phyloP scores from a whole-genome alignment of 2,113 vertebrate species.

The Thomomys bottae region DNA sequence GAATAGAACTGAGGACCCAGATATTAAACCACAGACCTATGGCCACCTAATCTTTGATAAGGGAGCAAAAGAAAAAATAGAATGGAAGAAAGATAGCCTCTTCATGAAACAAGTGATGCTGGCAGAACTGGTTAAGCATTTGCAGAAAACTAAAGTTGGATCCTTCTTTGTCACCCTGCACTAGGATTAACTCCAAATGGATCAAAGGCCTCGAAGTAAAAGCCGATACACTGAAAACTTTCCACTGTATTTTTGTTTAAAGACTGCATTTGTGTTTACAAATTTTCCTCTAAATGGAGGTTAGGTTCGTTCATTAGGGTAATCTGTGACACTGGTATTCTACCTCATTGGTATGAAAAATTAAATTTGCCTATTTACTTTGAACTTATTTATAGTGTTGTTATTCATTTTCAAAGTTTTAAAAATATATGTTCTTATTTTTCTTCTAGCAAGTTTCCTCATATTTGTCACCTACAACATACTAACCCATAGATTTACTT shows the following conservation, averaged over 20 bases:
- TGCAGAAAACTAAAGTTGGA: no score
- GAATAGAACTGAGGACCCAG: no score
- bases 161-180: no score
- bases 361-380: neutral
- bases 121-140: no score
- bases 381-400: neutral
- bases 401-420: neutral
- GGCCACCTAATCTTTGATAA: no score
- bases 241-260: neutral
- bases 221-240: no score
- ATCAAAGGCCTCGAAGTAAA: no score
- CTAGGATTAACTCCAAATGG: no score
- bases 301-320: neutral
- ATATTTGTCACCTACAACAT: neutral
- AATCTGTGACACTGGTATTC: neutral
- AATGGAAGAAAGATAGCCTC: no score
- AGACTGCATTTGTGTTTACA: neutral
- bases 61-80: no score
- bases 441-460: neutral
- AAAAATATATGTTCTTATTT: constrained; percentile 27
- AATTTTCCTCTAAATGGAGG: neutral
- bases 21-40: no score
- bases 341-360: neutral
- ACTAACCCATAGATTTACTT: neutral
- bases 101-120: no score